These are phyloP conservation scores for Euura lappo DNA, from an alignment of 1,140 invertebrate species.

Conservation along the genomic window DNA sequence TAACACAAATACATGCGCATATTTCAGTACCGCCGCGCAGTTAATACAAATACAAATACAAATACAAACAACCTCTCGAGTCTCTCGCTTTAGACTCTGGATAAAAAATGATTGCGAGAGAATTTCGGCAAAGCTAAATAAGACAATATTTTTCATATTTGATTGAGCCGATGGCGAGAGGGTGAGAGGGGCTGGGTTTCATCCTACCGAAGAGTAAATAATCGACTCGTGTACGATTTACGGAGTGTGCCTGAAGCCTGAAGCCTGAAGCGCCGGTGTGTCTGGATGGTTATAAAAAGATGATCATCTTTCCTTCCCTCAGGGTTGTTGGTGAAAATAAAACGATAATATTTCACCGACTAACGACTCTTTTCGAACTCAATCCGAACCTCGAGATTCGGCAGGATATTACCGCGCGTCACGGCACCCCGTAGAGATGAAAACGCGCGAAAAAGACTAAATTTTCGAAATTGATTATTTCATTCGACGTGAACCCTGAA, in stretches of 20 bases:
- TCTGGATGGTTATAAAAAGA: background rate
- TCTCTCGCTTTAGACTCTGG: too few species aligned
- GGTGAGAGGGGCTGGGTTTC: background rate
- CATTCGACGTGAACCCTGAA: background rate
- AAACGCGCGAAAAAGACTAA: background rate
- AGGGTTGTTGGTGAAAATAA: background rate
- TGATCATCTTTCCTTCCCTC: background rate
- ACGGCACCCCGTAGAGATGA: background rate
- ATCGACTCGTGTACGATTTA: background rate
- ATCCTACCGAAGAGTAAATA: background rate
- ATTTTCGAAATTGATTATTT: background rate
- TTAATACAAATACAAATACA: background rate
- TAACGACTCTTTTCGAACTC: constrained; percentile 1
- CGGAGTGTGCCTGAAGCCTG: background rate
- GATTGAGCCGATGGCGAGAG: background rate
- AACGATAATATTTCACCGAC: constrained; percentile 3
- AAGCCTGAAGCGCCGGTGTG: background rate
- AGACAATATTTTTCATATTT: background rate
- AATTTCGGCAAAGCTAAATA: too few species aligned
- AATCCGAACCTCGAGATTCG: background rate
- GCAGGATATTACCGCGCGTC: background rate
- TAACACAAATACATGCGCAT: background rate
- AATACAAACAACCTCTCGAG: too few species aligned
- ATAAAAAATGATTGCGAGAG: background rate
- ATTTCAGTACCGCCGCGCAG: background rate